Evolutionary conservation across 2,797 vertebrate genomes (phyloP), one percentile per base, ranked within the genome.

Genomic region (Brotula barbata): DNA sequence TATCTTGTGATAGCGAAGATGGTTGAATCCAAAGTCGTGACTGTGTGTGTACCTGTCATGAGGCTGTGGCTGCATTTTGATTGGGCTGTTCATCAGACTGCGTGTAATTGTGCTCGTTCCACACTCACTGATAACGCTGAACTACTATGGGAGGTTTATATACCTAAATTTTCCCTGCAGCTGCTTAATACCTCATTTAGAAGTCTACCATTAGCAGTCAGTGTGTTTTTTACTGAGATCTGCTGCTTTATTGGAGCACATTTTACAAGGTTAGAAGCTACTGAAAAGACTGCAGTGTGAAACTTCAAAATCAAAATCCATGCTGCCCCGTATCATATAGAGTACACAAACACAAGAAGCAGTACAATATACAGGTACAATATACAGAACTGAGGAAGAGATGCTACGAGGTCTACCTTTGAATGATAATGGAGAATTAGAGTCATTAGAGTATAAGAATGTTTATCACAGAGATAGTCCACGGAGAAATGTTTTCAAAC

Each of bases 401-500:
- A 45, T 31, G 42, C 41, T 46, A 54, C 69, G 70, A 57, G 57
- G 40, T 47, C 58, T 6, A 37, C 21, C 51, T 82, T 60, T 71
- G 75, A 82, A 63, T 65, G 64, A 66, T 31, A n/a, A 6, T 52
- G 71, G 68, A 67, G 69, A 80, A 75, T 73, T 14, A 70, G 70
- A 71, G 17, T 55, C 56, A 58, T 73, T 68, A 49, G n/a, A n/a
- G 58, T 48, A 42, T 21, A 6, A 67, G 57, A 36, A 40, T 36
- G 42, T 68, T 64, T 36, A 66, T 71, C 68, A 57, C 55, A 61
- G 34, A 67, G n/a, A 2, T 7, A 9, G 19, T 76, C 64, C 47
- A 49, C 33, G 40, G 42, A 66, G 55, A 57, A 57, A 45, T n/a
- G 46, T 46, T 52, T 67, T 63, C 8, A 78, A 63, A 33, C 55